A percentile compares a stretch with the other conserved stretches of the same genome.
These are phyloP conservation scores for Unio delphinus DNA, from an alignment of 2,888 invertebrate species.

Conservation along the genomic window DNA sequence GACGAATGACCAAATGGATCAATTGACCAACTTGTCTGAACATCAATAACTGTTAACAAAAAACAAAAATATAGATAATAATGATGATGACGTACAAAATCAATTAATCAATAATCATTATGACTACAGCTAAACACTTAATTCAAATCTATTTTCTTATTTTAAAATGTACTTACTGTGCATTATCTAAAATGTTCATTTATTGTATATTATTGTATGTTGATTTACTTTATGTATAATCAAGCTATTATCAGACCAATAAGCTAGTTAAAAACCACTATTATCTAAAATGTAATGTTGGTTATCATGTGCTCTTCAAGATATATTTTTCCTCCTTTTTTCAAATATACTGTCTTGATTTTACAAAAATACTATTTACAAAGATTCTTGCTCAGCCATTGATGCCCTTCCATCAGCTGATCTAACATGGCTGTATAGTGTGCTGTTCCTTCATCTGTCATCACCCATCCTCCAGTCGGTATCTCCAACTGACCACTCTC, in stretches of 20 bases:
- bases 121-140: too few relatives aligned
- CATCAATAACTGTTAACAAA: conserved; percentile 22
- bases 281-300: too few relatives aligned
- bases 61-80: neutral
- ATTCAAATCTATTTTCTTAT: too few relatives aligned
- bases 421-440: conserved; percentile 92
- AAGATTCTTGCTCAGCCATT: conserved; percentile 84
- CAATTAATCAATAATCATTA: too few relatives aligned
- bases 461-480: conserved; percentile 99
- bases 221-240: too few relatives aligned
- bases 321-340: too few relatives aligned
- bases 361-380: conserved; percentile 72
- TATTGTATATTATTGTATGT: too few relatives aligned
- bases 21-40: conserved; percentile 83
- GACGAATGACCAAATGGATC: conserved; percentile 98
- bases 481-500: conserved; percentile 92
- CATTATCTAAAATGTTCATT: too few relatives aligned
- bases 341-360: neutral
- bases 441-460: conserved; percentile 97
- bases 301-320: neutral
- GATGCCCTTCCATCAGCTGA: conserved; percentile 95
- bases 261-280: too few relatives aligned
- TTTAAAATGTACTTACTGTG: too few relatives aligned
- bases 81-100: neutral
- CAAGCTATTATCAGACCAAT: too few relatives aligned